Conservation (phyloP, 2,888 invertebrate species). For the Pristionchus fissidentatus region DNA sequence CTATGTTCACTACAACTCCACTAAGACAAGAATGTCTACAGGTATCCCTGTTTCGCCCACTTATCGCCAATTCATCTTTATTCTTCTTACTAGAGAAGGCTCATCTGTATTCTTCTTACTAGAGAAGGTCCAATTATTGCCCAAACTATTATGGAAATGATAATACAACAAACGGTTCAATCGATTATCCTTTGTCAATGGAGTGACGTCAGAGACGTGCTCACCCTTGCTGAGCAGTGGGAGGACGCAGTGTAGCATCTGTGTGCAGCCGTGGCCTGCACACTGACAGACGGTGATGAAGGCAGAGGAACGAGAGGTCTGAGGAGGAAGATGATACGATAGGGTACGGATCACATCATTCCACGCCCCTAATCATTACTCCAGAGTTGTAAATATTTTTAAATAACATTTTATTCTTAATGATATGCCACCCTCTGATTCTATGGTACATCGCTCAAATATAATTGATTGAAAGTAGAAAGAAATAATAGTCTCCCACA, state of each 20-base stretch:
- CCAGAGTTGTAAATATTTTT: too few relatives aligned
- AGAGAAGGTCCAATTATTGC: neutral
- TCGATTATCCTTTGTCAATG: neutral
- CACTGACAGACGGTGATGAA: constrained; percentile 50
- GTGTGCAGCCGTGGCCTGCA: constrained; percentile 47
- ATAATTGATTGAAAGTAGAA: too few relatives aligned
- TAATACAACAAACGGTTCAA: neutral
- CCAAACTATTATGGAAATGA: neutral
- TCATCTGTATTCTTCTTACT: neutral
- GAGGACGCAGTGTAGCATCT: constrained; percentile 46
- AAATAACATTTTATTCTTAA: too few relatives aligned
- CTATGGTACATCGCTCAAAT: too few relatives aligned
- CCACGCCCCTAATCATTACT: too few relatives aligned
- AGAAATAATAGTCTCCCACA: too few relatives aligned
- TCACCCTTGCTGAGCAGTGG: constrained; percentile 44
- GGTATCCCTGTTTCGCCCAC: too few relatives aligned
- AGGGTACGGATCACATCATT: too few relatives aligned
- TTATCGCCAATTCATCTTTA: neutral
- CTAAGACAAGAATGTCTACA: too few relatives aligned
- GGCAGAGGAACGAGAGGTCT: constrained; percentile 7
- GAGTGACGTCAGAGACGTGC: neutral
- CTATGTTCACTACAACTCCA: too few relatives aligned
- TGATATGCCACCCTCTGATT: too few relatives aligned
- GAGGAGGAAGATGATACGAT: too few relatives aligned
- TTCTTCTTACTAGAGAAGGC: neutral